A percentile compares a stretch with the other conserved stretches of the same genome.
Evolutionary conservation across 2,797 vertebrate genomes (phyloP).

Genomic region (Labroides dimidiatus): DNA sequence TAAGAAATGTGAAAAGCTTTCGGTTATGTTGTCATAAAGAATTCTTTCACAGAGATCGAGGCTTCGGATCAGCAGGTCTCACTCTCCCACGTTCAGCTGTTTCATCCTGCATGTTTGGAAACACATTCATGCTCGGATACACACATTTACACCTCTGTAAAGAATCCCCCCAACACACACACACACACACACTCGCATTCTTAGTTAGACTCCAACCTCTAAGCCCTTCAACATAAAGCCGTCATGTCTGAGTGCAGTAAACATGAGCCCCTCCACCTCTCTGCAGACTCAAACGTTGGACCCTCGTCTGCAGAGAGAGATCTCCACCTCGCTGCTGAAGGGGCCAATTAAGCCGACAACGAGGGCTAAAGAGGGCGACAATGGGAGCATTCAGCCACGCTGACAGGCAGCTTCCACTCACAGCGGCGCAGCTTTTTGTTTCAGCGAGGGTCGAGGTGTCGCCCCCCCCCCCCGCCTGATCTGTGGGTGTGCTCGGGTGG

Average conservation of each 20-base stretch:
- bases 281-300: conserved; percentile 16
- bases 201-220: conserved; percentile 15
- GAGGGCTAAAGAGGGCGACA: conserved; percentile 59
- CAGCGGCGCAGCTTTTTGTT: conserved; percentile 54
- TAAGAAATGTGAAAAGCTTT: no score
- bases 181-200: background rate
- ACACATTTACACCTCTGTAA: no score
- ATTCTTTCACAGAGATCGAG: no score
- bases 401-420: conserved; percentile 60
- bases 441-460: conserved; percentile 41
- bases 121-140: no score
- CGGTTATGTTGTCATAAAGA: no score
- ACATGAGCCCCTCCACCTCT: conserved; percentile 45
- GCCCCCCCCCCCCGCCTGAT: conserved; percentile 11
- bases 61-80: no score
- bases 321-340: conserved; percentile 52
- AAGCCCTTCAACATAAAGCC: conserved; percentile 18
- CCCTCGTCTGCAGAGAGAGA: conserved; percentile 44
- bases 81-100: no score
- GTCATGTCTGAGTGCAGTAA: conserved; percentile 52
- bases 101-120: no score
- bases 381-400: conserved; percentile 50
- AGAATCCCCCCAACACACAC: no score
- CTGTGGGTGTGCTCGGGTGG: conserved; percentile 21
- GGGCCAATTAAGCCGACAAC: conserved; percentile 70